These are phyloP conservation scores for Epizoanthus scotinus DNA, from an alignment of 92 coral and sea anemone genomes.

Conservation along the genomic window DNA sequence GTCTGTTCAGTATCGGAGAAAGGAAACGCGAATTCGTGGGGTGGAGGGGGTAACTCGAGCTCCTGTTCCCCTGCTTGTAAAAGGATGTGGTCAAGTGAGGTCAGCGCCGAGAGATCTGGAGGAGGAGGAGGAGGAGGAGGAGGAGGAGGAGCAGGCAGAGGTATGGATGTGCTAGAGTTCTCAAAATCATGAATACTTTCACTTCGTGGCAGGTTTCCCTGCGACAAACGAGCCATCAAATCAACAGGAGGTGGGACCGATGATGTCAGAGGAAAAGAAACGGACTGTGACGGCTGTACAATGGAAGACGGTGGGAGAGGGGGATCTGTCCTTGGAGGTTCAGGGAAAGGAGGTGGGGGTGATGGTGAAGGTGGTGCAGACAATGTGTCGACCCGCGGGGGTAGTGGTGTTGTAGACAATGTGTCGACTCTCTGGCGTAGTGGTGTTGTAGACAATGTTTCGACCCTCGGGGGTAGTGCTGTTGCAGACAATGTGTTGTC, in stretches of 20 bases:
- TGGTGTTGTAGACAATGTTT: neutral
- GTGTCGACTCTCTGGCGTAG: constrained; percentile 20
- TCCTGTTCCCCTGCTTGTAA: constrained; percentile 11
- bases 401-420: neutral
- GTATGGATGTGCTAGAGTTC: neutral
- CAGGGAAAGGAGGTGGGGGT: constrained; percentile 35
- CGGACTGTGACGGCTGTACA: neutral
- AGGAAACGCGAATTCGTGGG: constrained; percentile 12
- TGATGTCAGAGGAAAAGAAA: neutral
- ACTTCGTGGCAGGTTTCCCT: neutral
- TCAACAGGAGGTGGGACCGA: neutral
- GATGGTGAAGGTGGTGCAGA: neutral
- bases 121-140: neutral
- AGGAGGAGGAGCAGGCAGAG: neutral
- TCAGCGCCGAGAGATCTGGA: constrained; percentile 14
- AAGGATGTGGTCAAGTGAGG: constrained; percentile 26
- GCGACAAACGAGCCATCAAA: neutral
- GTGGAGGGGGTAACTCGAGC: constrained; percentile 15
- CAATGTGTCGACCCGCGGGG: constrained; percentile 18
- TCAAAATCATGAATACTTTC: neutral
- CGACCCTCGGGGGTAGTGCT: constrained; percentile 24
- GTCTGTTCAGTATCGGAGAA: neutral
- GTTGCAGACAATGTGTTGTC: neutral
- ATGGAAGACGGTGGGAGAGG: neutral
- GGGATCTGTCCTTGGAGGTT: constrained; percentile 1